phyloP scores from a whole-genome alignment of 2,113 vertebrate species.

The human region DNA sequence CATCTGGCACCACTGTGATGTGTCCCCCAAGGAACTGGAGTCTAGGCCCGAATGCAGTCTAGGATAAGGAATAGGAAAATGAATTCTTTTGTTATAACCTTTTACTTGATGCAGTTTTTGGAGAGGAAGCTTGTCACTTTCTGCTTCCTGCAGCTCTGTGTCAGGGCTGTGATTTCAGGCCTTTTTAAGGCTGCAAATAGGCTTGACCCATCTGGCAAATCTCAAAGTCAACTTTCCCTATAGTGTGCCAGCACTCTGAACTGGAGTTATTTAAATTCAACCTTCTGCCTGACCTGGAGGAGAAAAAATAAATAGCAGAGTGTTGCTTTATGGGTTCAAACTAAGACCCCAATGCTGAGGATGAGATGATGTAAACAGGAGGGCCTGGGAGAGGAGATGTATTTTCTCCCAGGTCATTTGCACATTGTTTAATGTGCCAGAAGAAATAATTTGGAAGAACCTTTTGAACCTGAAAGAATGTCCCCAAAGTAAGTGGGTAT shows the following conservation, averaged over 20 bases:
- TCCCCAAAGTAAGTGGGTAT: not conserved
- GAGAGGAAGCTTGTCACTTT: not conserved
- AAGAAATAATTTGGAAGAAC: not conserved
- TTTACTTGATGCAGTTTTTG: not conserved
- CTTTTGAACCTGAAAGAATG: conserved; percentile 6
- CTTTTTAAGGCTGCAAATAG: conserved; percentile 24
- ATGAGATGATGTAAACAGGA: not conserved
- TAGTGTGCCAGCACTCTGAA: not conserved
- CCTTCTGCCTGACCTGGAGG: not conserved
- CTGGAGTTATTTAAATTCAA: not conserved
- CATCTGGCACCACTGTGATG: not conserved
- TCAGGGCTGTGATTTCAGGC: not conserved
- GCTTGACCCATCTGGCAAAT: not conserved
- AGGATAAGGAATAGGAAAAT: not conserved
- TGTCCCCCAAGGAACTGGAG: not conserved
- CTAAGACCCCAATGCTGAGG: not conserved
- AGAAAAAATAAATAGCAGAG: not conserved
- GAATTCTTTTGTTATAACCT: not conserved
- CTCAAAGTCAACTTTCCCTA: not conserved
- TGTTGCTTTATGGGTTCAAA: not conserved
- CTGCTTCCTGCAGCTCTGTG: not conserved
- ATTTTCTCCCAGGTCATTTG: not conserved
- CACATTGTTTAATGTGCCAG: not conserved
- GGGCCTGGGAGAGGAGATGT: not conserved
- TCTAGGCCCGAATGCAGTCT: not conserved